phyloP scores from a whole-genome alignment of 1,140 invertebrate species.

The Pygmarrhopalites habei region DNA sequence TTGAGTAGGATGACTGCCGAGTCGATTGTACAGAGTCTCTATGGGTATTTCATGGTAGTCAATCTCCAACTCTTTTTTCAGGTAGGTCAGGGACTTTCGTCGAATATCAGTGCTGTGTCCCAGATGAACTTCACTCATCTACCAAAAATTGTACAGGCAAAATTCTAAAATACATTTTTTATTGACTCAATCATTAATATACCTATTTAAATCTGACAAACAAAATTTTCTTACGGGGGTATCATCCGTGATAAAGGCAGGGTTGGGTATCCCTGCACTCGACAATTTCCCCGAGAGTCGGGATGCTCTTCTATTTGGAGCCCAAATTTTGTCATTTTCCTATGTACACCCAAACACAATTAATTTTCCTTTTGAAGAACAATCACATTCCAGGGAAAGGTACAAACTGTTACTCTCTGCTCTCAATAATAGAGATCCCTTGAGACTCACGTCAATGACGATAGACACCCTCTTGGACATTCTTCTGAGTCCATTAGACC shows the following conservation, averaged over 20 bases:
- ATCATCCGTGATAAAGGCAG: not conserved
- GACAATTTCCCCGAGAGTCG: constrained; percentile 2
- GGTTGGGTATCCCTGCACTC: not conserved
- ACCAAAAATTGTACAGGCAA: not conserved
- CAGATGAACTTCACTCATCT: constrained; percentile 25
- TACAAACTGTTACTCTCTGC: not conserved
- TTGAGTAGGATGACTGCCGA: constrained; percentile 90
- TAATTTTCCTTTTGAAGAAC: no score
- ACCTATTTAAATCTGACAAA: not conserved
- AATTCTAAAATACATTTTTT: not conserved
- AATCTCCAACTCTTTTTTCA: constrained; percentile 97
- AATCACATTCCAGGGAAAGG: not conserved
- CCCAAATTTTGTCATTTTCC: constrained; percentile 23
- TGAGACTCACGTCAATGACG: constrained; percentile 19
- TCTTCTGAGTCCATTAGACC: not conserved
- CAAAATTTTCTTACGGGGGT: not conserved
- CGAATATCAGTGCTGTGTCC: constrained; percentile 14
- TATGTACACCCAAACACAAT: no score
- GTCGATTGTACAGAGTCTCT: constrained; percentile 90
- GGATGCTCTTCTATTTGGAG: constrained; percentile 5
- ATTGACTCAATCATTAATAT: not conserved
- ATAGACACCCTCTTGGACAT: constrained; percentile 12
- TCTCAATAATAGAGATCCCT: no score
- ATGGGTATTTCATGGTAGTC: constrained; percentile 95
- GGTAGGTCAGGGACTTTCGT: constrained; percentile 46